These are phyloP conservation scores for Orthonychiurus folsomi DNA, from an alignment of 2,888 invertebrate species.

Conservation along the genomic window DNA sequence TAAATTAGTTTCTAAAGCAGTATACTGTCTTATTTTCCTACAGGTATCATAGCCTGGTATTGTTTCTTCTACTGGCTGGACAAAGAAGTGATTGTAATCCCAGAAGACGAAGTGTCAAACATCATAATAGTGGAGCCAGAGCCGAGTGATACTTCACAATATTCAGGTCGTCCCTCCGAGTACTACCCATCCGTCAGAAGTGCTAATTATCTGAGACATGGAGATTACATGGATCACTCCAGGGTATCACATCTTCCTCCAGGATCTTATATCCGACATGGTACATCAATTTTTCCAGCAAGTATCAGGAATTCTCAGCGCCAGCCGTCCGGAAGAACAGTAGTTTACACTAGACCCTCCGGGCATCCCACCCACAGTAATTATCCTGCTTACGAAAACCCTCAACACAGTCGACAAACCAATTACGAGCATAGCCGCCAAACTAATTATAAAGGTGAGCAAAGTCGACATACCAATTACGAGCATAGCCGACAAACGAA, in stretches of 20 bases:
- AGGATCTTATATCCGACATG: neutral
- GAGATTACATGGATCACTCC: neutral
- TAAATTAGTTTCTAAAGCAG: neutral
- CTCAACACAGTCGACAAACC: neutral
- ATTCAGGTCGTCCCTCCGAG: neutral
- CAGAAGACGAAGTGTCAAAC: conserved; percentile 36
- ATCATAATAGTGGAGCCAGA: conserved; percentile 32
- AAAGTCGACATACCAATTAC: neutral
- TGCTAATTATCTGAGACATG: neutral
- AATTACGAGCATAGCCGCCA: neutral
- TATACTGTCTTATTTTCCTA: neutral
- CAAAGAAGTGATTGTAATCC: conserved; percentile 31
- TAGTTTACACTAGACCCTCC: neutral
- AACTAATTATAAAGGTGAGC: too few species aligned
- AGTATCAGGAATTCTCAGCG: neutral
- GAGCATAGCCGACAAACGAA: neutral
- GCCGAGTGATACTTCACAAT: neutral
- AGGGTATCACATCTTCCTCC: neutral
- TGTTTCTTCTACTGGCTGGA: conserved; percentile 38
- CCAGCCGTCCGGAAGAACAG: neutral
- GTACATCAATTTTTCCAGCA: neutral
- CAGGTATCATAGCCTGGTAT: conserved; percentile 27
- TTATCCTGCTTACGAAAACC: neutral
- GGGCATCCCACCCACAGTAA: too few species aligned
- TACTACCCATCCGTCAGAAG: neutral